Conservation (phyloP, 1,140 invertebrate genomes). For the Trachelipus rathkii region DNA sequence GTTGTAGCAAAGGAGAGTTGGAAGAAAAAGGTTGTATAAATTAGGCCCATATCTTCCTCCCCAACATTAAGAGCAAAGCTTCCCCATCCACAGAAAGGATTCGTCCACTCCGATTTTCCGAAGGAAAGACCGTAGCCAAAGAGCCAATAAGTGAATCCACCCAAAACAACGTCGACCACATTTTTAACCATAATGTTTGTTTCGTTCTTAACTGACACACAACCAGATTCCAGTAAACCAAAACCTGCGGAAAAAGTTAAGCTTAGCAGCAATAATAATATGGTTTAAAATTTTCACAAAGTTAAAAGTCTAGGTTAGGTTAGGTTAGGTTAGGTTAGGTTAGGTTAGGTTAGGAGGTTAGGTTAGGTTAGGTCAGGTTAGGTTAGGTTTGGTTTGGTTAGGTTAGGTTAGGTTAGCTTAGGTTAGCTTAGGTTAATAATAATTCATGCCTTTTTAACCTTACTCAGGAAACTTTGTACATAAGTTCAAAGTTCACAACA, state of each 20-base stretch:
- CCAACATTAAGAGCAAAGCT: conserved; percentile 54
- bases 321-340: no score
- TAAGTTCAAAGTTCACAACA: no score
- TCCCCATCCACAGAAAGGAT: conserved; percentile 54
- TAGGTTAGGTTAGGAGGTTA: no score
- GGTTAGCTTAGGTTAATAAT: no score
- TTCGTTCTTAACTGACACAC: conserved; percentile 88
- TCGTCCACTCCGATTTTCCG: conserved; percentile 59
- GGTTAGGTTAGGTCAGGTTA: no score
- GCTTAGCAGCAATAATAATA: no score
- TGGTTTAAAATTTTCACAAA: no score
- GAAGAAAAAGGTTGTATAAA: conserved; percentile 77
- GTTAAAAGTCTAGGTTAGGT: no score
- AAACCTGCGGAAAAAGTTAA: conserved; percentile 61
- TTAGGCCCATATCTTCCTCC: conserved; percentile 61
- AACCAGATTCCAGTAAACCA: conserved; percentile 85
- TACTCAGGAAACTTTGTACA: no score
- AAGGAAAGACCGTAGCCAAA: conserved; percentile 91
- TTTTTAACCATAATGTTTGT: conserved; percentile 97
- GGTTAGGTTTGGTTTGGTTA: no score
- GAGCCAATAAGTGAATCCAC: conserved; percentile 88
- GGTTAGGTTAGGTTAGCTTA: no score
- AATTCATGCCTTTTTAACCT: no score
- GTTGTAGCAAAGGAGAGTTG: conserved; percentile 86
- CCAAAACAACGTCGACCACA: conserved; percentile 83